Evolutionary conservation across 2,797 vertebrate genomes (phyloP).

Genomic region (Sardinella longiceps): DNA sequence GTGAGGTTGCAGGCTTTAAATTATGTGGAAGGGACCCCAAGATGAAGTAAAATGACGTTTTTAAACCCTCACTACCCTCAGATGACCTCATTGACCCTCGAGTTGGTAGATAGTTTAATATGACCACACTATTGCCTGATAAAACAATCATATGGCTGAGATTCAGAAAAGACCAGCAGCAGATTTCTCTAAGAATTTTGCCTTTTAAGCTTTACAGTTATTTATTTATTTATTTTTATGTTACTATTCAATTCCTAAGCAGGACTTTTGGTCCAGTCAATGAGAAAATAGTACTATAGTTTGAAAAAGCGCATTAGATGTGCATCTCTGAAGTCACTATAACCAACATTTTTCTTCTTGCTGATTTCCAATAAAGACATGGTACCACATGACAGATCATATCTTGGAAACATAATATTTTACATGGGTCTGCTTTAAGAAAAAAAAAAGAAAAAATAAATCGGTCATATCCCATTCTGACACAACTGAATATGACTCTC

Average conservation of each 20-base stretch:
- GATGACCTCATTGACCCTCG: background rate
- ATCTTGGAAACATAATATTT: background rate
- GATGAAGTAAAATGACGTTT: background rate
- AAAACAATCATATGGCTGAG: background rate
- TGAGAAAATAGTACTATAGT: no score
- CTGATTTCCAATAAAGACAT: background rate
- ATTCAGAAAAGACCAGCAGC: background rate
- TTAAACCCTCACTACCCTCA: background rate
- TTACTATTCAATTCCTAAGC: no score
- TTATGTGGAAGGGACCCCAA: background rate
- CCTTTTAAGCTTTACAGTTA: no score
- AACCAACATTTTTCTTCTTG: background rate
- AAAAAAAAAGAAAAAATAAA: constrained; percentile 15
- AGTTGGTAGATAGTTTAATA: background rate
- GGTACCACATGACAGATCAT: background rate
- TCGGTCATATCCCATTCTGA: background rate
- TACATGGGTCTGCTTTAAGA: background rate
- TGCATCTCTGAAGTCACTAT: background rate
- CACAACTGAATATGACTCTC: background rate
- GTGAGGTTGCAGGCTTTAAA: background rate
- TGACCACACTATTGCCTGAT: background rate
- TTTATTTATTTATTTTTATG: no score
- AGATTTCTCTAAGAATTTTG: background rate
- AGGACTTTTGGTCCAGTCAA: no score
- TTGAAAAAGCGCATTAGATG: no score